Base-by-base conservation (phyloP, 2,888 invertebrate species). In the Tenthredo amoena region DNA sequence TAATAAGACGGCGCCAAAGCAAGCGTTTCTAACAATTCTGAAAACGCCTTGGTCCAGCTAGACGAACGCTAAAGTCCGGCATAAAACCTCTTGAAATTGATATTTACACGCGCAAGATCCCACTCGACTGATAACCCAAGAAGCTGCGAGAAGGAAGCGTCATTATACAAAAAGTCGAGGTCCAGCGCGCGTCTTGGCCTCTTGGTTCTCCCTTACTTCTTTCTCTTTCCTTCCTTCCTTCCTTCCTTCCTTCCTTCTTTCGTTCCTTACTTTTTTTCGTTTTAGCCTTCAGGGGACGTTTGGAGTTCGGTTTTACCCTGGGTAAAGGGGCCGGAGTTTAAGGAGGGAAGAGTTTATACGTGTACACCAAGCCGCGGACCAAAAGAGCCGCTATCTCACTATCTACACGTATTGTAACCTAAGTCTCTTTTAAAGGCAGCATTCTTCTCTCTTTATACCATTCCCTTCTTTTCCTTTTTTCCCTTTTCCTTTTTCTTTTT, bases 391-490 rank as follows among this genome's bases (percentile, higher is more conserved):
- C 83, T 68, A 83, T 83, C 83, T 68, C 10, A 71, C 83, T 47
- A 83, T 83, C 83, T 83, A 83, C 83, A 83, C 83, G 83, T 55
- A 83, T 65, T 71, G 83, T 83, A 85, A 77, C 79, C 85, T 72
- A 79, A 77, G 85, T 31, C 37, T 85, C 85, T 79, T 85, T 84
- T 84, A 58, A 55, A 84, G 84, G 74, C 58, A 84, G 84, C 84
- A 74, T 84, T 85, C 85, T 85, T 77, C 65, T 50, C 76, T 50
- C 47, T 79, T 40, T 77, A n/a, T 85, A 26, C 77, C 76, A 34
- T 47, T 58, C 31, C 47, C 37, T 21, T 34, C 5, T n/a, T 4
- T 85, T 34, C 15, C 31, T 21, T 65, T 31, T 62, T 85, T 21
- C 26, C 15, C 21, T 65, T 77, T 9, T 40, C 10, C 9, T 43